Conservation (phyloP, 2,888 invertebrate species). For the Eupsilia transversa region DNA sequence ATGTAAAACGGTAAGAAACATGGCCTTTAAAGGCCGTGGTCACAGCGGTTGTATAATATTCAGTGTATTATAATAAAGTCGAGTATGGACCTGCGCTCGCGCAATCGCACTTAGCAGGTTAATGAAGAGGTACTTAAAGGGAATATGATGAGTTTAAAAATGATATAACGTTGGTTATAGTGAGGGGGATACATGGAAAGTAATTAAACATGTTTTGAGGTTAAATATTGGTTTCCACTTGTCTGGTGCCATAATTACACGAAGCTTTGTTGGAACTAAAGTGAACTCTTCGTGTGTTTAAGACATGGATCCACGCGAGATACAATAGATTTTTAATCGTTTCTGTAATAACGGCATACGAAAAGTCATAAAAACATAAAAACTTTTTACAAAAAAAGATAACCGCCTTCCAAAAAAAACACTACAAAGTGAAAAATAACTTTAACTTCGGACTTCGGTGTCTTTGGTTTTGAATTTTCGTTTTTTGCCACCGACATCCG, state of each 20-base stretch:
- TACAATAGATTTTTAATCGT: no score
- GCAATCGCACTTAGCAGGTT: slow-evolving; percentile 37
- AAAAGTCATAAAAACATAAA: no score
- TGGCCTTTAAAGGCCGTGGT: slow-evolving; percentile 74
- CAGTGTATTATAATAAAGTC: slow-evolving; percentile 40
- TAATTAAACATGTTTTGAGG: slow-evolving; percentile 25
- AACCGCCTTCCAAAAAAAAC: no score
- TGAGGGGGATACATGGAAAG: slow-evolving; percentile 33
- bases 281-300: no score
- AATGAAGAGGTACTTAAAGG: slow-evolving; percentile 36
- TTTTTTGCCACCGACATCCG: no score
- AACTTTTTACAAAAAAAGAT: no score
- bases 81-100: slow-evolving; percentile 16
- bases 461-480: no score
- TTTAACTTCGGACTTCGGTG: no score
- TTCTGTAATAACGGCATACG: no score
- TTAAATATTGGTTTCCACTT: slow-evolving; percentile 16
- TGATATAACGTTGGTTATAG: slow-evolving; percentile 28
- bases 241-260: slow-evolving; percentile 1
- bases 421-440: no score
- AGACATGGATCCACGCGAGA: no score
- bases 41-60: slow-evolving; percentile 64
- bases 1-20: slow-evolving; percentile 58
- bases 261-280: slow-evolving; percentile 7
- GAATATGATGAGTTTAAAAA: slow-evolving; percentile 24